Evolutionary conservation across 2,797 vertebrate genomes (phyloP).

Genomic region (Lagorchestes hirsutus): DNA sequence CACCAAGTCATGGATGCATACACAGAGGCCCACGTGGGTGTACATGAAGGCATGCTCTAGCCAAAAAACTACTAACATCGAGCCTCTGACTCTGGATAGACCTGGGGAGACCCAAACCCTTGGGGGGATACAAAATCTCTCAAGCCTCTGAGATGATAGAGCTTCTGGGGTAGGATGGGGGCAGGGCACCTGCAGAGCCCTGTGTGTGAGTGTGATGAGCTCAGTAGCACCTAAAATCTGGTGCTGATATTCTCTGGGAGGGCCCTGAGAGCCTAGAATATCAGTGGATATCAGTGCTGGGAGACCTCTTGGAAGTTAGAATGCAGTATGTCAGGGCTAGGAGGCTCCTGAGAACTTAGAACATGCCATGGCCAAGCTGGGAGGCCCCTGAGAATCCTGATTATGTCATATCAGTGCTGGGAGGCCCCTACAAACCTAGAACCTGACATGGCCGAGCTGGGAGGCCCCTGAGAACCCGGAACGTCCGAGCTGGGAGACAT

Average conservation of each 20-base stretch:
- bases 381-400: neutral
- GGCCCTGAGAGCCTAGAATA: too few relatives aligned
- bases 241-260: neutral
- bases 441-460: accelerated
- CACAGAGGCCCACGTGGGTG: neutral
- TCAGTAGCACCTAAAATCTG: neutral
- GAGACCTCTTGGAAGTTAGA: too few relatives aligned
- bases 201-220: too few relatives aligned
- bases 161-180: neutral
- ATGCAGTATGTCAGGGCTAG: too few relatives aligned
- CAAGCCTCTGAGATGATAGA: neutral
- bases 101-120: neutral
- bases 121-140: neutral
- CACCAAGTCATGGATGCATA: neutral
- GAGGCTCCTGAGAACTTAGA: too few relatives aligned
- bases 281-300: too few relatives aligned
- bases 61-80: neutral
- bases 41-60: slow-evolving; percentile 13
- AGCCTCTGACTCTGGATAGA: slow-evolving; percentile 33
- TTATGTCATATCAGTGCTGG: accelerated
- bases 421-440: neutral
- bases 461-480: neutral
- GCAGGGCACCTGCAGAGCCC: too few relatives aligned
- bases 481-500: neutral
- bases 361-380: too few relatives aligned